Base-by-base conservation (phyloP, 2,797 vertebrate genomes). In the Caiman crocodilus region DNA sequence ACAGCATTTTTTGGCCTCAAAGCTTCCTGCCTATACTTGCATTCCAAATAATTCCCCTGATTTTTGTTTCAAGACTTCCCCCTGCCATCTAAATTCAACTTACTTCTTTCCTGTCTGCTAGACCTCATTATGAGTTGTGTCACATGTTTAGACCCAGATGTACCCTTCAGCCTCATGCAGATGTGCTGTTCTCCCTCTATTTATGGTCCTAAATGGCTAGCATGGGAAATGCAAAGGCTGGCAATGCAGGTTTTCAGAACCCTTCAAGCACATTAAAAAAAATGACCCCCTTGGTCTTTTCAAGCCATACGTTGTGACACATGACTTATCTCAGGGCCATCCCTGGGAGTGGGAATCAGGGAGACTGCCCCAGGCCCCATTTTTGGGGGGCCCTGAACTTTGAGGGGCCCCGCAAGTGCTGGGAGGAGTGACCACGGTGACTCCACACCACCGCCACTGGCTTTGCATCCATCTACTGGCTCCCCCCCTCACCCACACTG, bases 91-190 rank as follows among this genome's bases (percentile, higher is more conserved):
- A 26, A 92, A 89, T 81, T 83, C 74, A 78, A 1, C 87, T 79
- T 73, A 35, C 73, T 95, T 86, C 82, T 93, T 95, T 89, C 90
- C 73, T 89, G 91, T 92, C 93, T 76, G 88, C 95, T 89, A 73
- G 89, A 91, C 87, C 89, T 93, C 94, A 80, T 93, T 92, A 80
- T 90, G 80, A 93, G 93, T 79, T 88, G 67, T 79, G 94, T 79
- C 86, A 90, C 90, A 65, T 94, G 96, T 97, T 96, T 80, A 97
- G 92, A 96, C 88, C 94, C 81, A 83, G 81, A 76, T 87, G 93
- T 96, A 87, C 91, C 85, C 96, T 88, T 96, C 84, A 89, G 93
- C 93, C 79, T 95, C 94, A 96, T 7, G 15, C 82, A 87, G 82
- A 96, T 95, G 77, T 95, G 93, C 95, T 96, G 96, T 94, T 96